A percentile compares a stretch with the other conserved stretches of the same genome.
Conservation (phyloP, 2,797 vertebrate species). For the Enteromius mattozi region DNA sequence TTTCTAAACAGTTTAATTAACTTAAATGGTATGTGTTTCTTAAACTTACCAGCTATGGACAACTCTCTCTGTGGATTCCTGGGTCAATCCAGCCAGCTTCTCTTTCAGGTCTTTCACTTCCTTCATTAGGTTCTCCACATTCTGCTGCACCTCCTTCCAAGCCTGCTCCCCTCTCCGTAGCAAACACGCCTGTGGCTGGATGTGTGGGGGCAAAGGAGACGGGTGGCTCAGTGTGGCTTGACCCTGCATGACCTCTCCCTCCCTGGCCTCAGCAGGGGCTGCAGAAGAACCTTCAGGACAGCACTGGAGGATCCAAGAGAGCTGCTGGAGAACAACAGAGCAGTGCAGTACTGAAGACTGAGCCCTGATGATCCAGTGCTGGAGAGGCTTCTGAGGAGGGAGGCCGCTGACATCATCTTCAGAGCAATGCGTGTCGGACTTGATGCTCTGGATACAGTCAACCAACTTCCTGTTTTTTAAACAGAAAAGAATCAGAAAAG, state of each 20-base stretch:
- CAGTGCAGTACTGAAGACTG: constrained; percentile 84
- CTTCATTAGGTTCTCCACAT: constrained; percentile 72
- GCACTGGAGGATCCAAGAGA: constrained; percentile 88
- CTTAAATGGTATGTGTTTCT: background rate
- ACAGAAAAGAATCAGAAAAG: background rate
- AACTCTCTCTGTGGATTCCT: constrained; percentile 71
- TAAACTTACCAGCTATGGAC: constrained; percentile 88
- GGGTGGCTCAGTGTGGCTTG: constrained; percentile 76
- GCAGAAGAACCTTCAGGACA: constrained; percentile 79
- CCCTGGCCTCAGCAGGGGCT: constrained; percentile 58
- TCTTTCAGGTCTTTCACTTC: constrained; percentile 77
- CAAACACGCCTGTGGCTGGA: constrained; percentile 82
- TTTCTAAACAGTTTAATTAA: background rate
- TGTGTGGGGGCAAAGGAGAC: constrained; percentile 81
- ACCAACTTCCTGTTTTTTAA: constrained; percentile 80
- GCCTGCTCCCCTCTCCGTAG: constrained; percentile 82
- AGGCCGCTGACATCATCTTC: constrained; percentile 73
- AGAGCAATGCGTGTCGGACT: constrained; percentile 64
- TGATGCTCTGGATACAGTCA: constrained; percentile 79
- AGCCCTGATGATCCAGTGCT: constrained; percentile 80
- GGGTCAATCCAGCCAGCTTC: constrained; percentile 78
- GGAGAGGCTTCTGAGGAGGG: constrained; percentile 85
- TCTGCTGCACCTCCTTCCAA: constrained; percentile 78
- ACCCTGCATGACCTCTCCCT: constrained; percentile 57
- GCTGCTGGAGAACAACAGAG: constrained; percentile 82